Evolutionary conservation across 2,113 vertebrate genomes (phyloP).

Genomic region (Phrynocephalus versicolor): DNA sequence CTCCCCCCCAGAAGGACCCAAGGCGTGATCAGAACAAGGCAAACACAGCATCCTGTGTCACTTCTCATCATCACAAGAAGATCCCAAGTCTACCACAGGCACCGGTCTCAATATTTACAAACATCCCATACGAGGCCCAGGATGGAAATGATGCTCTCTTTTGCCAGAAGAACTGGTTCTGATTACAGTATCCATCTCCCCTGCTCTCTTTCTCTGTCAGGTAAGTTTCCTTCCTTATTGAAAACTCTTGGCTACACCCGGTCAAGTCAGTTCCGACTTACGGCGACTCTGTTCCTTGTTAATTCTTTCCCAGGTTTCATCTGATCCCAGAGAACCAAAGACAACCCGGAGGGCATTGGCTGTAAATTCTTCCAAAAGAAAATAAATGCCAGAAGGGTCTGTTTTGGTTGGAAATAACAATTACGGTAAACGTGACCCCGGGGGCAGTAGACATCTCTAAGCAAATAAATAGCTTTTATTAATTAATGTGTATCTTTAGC

Average conservation of each 20-base stretch:
- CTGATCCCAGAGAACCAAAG: conserved; percentile 71
- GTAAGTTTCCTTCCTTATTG: too few relatives aligned
- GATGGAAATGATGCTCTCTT: background rate
- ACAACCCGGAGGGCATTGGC: conserved; percentile 77
- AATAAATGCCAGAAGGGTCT: conserved; percentile 79
- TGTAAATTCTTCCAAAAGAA: conserved; percentile 81
- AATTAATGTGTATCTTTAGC: conserved; percentile 80
- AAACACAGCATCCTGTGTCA: too few relatives aligned
- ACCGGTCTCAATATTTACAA: background rate
- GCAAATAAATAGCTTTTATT: conserved; percentile 85
- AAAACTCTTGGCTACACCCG: too few relatives aligned
- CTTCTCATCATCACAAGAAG: too few relatives aligned
- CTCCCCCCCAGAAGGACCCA: too few relatives aligned
- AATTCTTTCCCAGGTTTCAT: background rate
- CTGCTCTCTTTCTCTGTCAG: background rate
- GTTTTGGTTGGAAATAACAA: conserved; percentile 79
- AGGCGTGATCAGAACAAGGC: too few relatives aligned
- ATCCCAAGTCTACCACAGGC: background rate
- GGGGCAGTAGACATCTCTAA: conserved; percentile 62
- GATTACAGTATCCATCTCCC: background rate
- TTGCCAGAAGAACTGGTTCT: background rate
- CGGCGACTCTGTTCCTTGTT: background rate
- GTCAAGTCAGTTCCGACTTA: background rate
- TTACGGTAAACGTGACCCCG: conserved; percentile 69
- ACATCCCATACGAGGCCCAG: too few relatives aligned